A percentile compares a stretch with the other conserved stretches of the same genome.
These are phyloP conservation scores for Neopipo cinnamomea DNA, from an alignment of 2,113 vertebrate species.

Conservation along the genomic window DNA sequence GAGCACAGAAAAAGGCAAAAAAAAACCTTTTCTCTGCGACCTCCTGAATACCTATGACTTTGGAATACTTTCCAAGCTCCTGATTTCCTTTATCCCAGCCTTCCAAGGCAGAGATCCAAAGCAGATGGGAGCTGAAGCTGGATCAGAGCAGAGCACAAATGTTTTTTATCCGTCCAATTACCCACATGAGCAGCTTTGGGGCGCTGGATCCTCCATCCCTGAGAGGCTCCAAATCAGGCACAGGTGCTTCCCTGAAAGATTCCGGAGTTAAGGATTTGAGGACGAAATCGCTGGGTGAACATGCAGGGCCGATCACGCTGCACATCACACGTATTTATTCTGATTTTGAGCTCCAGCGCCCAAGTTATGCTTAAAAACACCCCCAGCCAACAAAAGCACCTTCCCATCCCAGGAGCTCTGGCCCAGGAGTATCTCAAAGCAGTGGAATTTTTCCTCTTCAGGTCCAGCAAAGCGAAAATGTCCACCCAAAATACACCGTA, in stretches of 20 bases:
- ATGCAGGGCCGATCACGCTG: background rate
- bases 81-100: too few relatives aligned
- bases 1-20: too few relatives aligned
- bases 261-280: accelerated
- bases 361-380: background rate
- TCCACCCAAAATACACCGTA: accelerated
- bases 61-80: too few relatives aligned
- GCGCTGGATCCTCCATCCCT: background rate
- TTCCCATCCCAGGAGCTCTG: background rate
- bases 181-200: background rate
- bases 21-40: too few relatives aligned
- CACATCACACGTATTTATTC: background rate
- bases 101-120: too few relatives aligned
- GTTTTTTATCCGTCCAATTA: background rate
- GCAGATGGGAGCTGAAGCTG: too few relatives aligned
- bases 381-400: background rate
- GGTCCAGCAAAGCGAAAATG: background rate
- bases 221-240: background rate
- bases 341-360: background rate
- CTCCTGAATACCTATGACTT: too few relatives aligned
- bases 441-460: background rate
- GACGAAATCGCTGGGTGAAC: background rate
- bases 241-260: background rate
- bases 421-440: background rate
- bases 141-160: too few relatives aligned